A percentile compares a stretch with the other conserved stretches of the same genome.
Evolutionary conservation across 2,113 vertebrate species (phyloP).

Genomic region (Drymodes brunneopygia): DNA sequence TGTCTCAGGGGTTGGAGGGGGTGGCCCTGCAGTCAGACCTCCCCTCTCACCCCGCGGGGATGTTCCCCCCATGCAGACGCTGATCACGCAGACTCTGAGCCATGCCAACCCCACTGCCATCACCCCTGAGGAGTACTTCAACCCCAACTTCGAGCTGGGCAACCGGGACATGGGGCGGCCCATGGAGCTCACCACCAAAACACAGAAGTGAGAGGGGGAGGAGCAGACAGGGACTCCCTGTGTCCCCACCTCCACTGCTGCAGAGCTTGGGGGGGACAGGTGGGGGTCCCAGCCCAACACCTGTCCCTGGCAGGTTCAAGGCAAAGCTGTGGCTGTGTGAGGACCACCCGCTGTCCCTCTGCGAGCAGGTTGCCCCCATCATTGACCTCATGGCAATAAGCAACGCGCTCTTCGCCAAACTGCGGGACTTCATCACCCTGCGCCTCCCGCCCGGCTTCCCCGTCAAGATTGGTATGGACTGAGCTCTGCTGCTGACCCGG

Average conservation of each 20-base stretch:
- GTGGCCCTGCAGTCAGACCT: background rate
- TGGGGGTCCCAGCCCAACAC: background rate
- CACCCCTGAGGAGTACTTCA: constrained; percentile 97
- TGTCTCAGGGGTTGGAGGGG: background rate
- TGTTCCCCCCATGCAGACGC: constrained; percentile 67
- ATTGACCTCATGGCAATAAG: constrained; percentile 99
- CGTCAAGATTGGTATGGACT: constrained; percentile 87
- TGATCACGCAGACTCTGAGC: constrained; percentile 91
- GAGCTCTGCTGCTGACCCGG: background rate
- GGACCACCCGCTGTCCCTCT: constrained; percentile 92
- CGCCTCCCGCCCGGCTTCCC: constrained; percentile 94
- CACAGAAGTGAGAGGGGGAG: constrained; percentile 85
- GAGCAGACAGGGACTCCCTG: background rate
- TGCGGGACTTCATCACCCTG: constrained; percentile 94
- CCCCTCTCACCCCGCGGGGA: accelerated
- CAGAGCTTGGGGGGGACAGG: background rate
- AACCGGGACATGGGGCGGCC: constrained; percentile 91
- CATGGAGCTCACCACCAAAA: constrained; percentile 97
- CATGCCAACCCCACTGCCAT: constrained; percentile 89
- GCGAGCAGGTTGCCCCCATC: constrained; percentile 94
- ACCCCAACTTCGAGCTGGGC: constrained; percentile 81
- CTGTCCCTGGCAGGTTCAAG: constrained; percentile 84
- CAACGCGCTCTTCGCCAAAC: constrained; percentile 93
- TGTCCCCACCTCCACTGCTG: accelerated
- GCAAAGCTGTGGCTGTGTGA: constrained; percentile 97